These are phyloP conservation scores for Panthera leo DNA, from an alignment of 2,113 vertebrate species.

Conservation along the genomic window DNA sequence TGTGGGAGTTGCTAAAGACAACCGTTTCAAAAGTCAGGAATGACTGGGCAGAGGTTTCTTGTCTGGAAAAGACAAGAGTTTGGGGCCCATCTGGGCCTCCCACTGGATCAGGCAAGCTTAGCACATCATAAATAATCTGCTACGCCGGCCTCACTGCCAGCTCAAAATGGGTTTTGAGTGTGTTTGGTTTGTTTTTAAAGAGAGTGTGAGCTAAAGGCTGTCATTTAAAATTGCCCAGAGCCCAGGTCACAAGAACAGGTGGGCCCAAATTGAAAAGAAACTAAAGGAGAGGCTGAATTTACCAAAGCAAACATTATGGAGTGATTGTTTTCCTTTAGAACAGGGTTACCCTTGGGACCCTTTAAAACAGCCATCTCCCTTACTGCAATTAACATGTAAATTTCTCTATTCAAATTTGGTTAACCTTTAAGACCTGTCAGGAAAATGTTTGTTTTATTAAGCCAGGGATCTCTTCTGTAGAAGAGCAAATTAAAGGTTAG, in stretches of 20 bases:
- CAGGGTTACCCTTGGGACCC: slow-evolving; percentile 46
- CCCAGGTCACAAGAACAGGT: slow-evolving; percentile 48
- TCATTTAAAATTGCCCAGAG: slow-evolving; percentile 59
- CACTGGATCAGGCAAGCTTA: neutral
- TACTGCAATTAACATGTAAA: slow-evolving; percentile 59
- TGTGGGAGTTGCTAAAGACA: neutral
- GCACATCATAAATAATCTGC: slow-evolving; percentile 63
- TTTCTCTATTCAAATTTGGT: slow-evolving; percentile 7
- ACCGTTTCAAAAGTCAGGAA: neutral
- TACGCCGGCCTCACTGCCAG: neutral
- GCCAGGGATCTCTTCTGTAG: neutral
- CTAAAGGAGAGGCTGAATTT: slow-evolving; percentile 35
- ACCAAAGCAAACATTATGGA: slow-evolving; percentile 43
- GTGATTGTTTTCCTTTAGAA: slow-evolving; percentile 57
- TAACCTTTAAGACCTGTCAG: neutral
- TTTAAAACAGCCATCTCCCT: neutral
- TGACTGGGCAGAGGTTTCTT: neutral
- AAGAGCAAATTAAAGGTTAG: neutral
- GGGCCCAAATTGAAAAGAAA: slow-evolving; percentile 55
- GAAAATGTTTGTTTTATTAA: slow-evolving; percentile 26
- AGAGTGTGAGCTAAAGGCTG: slow-evolving; percentile 58
- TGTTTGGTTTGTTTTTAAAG: slow-evolving; percentile 62
- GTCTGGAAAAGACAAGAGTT: neutral
- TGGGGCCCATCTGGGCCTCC: neutral
- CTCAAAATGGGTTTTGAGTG: slow-evolving; percentile 17